Evolutionary conservation across 2,888 invertebrate genomes (phyloP), one percentile per base, ranked within the genome.

Genomic region (Drosophila tripunctata): DNA sequence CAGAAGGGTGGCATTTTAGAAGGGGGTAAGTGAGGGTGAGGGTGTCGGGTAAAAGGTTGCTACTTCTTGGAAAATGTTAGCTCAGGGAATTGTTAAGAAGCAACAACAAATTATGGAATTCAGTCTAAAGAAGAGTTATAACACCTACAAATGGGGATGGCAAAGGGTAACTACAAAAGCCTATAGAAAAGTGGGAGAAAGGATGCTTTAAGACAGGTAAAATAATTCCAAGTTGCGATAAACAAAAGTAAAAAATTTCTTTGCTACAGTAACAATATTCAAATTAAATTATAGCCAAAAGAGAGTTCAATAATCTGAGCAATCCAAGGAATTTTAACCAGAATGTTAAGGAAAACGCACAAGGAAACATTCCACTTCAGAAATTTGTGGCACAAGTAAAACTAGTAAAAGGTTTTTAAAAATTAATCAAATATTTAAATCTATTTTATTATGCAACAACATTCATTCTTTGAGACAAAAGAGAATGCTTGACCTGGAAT

Each of bases 31-130:
- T 30, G 24, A 14, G 35, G 24, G 17, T 24, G 7, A n/a, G 35
- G 17, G 40, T 38, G 5, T n/a, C 21, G 10, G 31, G 22, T 5
- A 27, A 27, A 27, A 14, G 35, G 43, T 31, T 45, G 57, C 48
- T 67, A 60, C 51, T 80, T 80, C 84, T 80, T 67, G 61, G 84
- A 80, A 83, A 83, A 75, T 80, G 78, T 78, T 78, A 51, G 60
- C 66, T 65, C 30, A 67, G 84, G 84, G 79, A 80, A 83, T 80
- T 80, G 79, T 75, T 44, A 66, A 64, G 21, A 30, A 41, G 17
- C 24, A 14, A 76, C 24, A 14, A 76, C 66, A 63, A 75, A 77
- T 76, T 82, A 79, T 67, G 67, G 67, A 75, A 77, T 64, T 65
- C 68, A 50, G 58, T 5, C 17, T 43, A 21, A 17, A 45, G 45